A percentile compares a stretch with the other conserved stretches of the same genome.
Conservation (phyloP, 2,113 vertebrate species). For the Pavo muticus region DNA sequence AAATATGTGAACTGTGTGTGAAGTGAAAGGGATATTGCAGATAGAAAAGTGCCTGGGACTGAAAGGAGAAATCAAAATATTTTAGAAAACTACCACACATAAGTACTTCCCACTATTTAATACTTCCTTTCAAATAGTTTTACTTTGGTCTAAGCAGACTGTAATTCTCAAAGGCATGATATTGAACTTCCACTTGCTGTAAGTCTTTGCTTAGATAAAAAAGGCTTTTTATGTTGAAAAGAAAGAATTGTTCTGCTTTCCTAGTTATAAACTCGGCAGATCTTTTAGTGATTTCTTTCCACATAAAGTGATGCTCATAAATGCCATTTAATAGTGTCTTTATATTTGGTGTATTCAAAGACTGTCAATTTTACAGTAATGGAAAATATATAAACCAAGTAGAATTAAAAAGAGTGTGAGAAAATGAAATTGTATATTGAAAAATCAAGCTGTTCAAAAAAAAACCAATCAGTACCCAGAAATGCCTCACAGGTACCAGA, state of each 20-base stretch:
- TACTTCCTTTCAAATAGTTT: conserved; percentile 26
- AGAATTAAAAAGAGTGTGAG: conserved; percentile 44
- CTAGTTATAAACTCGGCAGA: not conserved
- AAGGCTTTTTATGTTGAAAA: not conserved
- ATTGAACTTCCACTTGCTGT: conserved; percentile 5
- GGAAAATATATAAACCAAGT: conserved; percentile 32
- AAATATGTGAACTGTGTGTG: not conserved
- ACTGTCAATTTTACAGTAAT: not conserved
- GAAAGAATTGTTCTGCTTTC: conserved; percentile 19
- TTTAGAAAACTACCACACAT: not conserved
- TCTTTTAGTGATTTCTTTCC: conserved; percentile 3
- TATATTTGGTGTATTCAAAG: not conserved
- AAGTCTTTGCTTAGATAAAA: conserved; percentile 17
- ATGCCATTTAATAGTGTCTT: not conserved
- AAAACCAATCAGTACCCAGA: not conserved
- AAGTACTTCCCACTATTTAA: conserved; percentile 18
- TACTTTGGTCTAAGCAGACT: conserved; percentile 5
- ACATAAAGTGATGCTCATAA: not conserved
- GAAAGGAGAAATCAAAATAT: conserved; percentile 31
- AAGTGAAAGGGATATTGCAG: not conserved
- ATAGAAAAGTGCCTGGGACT: not conserved
- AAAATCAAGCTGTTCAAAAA: conserved; percentile 45
- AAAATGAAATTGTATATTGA: conserved; percentile 28
- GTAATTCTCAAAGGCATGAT: conserved; percentile 18
- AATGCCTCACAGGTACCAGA: not conserved